Percentiles rank a stretch among this genome's conserved stretches.
These are phyloP conservation scores for Erebia palarica DNA, from an alignment of 2,888 invertebrate species.

Conservation along the genomic window DNA sequence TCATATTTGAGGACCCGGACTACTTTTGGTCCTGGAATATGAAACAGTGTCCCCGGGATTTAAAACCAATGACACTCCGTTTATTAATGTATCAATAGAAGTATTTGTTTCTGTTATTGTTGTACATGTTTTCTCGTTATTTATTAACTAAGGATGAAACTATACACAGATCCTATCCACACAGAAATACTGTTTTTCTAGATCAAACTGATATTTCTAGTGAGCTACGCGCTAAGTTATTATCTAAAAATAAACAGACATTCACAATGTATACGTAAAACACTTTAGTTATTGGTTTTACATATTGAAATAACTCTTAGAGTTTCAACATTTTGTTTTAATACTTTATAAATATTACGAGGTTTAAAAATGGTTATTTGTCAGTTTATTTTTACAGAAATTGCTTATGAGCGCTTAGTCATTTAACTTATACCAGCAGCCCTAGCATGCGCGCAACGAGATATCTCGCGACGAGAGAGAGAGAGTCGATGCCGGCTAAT, in stretches of 20 bases:
- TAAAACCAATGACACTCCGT: too few relatives aligned
- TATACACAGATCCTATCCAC: too few relatives aligned
- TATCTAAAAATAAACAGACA: slow-evolving; percentile 4
- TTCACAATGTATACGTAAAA: not conserved
- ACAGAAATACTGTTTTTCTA: not conserved
- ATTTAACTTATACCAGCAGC: not conserved
- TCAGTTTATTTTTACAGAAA: not conserved
- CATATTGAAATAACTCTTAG: slow-evolving; percentile 2
- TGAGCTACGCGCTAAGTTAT: not conserved
- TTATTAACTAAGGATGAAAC: too few relatives aligned
- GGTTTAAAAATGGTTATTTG: not conserved
- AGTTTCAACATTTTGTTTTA: not conserved
- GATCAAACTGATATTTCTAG: not conserved
- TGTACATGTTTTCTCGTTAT: too few relatives aligned
- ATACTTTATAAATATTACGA: slow-evolving; percentile 9
- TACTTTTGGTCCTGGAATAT: too few relatives aligned
- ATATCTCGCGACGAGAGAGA: too few relatives aligned
- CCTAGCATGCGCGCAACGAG: too few relatives aligned
- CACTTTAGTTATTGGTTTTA: slow-evolving; percentile 5
- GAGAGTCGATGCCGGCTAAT: too few relatives aligned
- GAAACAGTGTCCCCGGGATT: too few relatives aligned
- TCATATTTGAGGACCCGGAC: too few relatives aligned
- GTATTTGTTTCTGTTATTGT: too few relatives aligned
- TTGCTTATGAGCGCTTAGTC: not conserved
- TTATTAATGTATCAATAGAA: too few relatives aligned